Evolutionary conservation across 1,140 invertebrate species (phyloP), one percentile per base, ranked within the genome.

Genomic region (Laupala kohalensis): DNA sequence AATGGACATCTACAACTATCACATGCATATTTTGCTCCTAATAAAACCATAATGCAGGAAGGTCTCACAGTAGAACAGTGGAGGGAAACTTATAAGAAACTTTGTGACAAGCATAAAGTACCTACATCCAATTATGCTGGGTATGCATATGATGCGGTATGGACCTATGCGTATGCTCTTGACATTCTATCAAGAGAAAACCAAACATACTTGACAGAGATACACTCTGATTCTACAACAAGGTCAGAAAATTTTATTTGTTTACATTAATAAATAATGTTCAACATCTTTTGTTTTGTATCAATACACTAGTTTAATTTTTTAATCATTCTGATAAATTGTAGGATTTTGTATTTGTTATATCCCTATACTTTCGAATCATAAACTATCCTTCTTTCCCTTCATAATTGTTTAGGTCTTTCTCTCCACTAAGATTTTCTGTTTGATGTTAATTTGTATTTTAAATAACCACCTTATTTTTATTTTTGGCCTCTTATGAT

Each of bases 141-240:
- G 1, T 94, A 89, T 76, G 85, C 87, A 0, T 94, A 94, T 78
- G 92, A 95, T 81, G 92, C 91, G 0, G 89, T 93, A 64, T 94
- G 92, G 92, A 87, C 87, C 1, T 94, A 91, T 78, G 92, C 90
- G 6, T 81, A 86, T 23, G 92, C 90, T 2, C 78, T 91, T 24
- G 85, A 92, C 75, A 82, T 84, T 73, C 79, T 93, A 0, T 76
- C 89, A 0, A 85, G 83, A 67, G 83, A 81, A 64, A 81, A 88
- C 77, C 82, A 84, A 13, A 84, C 85, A 30, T 83, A 84, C 64
- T 76, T 88, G 4, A 81, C 86, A 28, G 82, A 84, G 74, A 77
- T 90, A 15, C 88, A 89, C 77, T 84, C 83, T 3, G 78, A 81
- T 70, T 82, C 81, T 69, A 86, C 85, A 13, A 84, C 86, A 29